Conservation (phyloP, 2,113 vertebrate species). For the Bambusicola thoracicus region DNA sequence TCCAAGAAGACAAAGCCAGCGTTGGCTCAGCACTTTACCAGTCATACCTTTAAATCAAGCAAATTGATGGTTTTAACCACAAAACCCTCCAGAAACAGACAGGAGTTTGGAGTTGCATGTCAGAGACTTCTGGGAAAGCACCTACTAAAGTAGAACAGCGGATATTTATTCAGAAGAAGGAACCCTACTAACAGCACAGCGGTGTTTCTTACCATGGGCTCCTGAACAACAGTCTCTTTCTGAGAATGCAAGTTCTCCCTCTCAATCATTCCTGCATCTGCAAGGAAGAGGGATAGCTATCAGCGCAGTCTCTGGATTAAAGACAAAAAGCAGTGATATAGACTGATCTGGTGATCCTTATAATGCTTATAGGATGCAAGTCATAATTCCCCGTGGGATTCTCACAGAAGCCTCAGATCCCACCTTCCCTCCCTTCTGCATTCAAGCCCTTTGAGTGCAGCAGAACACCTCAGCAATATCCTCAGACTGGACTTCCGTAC, state of each 20-base stretch:
- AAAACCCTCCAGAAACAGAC: rapidly evolving
- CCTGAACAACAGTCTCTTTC: constrained; percentile 1
- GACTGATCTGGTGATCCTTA: background rate
- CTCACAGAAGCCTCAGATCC: background rate
- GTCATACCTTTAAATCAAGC: background rate
- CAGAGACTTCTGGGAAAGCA: background rate
- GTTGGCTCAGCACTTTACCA: background rate
- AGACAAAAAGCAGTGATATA: background rate
- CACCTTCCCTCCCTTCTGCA: background rate
- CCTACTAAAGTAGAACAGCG: background rate
- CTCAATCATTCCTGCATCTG: constrained; percentile 73
- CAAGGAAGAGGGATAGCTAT: background rate
- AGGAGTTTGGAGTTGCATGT: background rate
- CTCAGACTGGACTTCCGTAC: background rate
- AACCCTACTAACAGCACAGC: rapidly evolving
- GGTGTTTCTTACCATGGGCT: constrained; percentile 31
- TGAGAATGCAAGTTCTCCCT: background rate
- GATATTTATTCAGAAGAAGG: background rate
- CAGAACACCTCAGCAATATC: background rate
- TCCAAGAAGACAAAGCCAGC: background rate
- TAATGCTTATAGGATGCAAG: background rate
- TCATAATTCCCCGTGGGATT: background rate
- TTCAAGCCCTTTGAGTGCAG: background rate
- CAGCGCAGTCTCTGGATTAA: background rate
- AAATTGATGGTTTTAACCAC: rapidly evolving